Percentiles rank a stretch among this genome's conserved stretches.
Evolutionary conservation across 2,797 vertebrate species (phyloP).

Genomic region (Etheostoma perlongum): DNA sequence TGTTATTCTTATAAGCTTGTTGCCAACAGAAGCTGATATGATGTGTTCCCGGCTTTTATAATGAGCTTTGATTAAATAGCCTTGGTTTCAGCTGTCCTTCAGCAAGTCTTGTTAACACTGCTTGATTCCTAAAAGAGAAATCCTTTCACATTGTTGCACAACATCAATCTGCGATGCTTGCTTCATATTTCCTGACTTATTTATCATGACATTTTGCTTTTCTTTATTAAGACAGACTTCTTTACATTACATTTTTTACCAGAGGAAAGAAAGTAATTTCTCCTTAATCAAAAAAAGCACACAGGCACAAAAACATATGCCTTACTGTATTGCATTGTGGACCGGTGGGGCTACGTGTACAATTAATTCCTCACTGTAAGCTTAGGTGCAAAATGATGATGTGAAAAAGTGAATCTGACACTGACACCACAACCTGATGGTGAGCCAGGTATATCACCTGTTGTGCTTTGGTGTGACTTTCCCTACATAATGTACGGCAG

Average conservation of each 20-base stretch:
- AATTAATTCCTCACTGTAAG: neutral
- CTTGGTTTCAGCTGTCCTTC: slow-evolving; percentile 17
- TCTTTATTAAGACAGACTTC: neutral
- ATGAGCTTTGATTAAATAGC: slow-evolving; percentile 20
- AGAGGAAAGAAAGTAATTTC: slow-evolving; percentile 5
- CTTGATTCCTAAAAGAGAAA: slow-evolving; percentile 7
- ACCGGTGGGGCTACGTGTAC: too few relatives aligned
- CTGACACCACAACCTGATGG: slow-evolving; percentile 7
- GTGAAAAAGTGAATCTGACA: neutral
- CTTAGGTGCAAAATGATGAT: neutral
- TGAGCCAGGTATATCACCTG: neutral
- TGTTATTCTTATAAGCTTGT: neutral
- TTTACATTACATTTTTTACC: neutral
- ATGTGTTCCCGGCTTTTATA: slow-evolving; percentile 2
- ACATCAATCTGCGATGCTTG: neutral
- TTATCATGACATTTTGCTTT: neutral
- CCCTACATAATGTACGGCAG: neutral
- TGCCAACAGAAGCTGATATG: neutral
- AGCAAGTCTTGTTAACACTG: slow-evolving; percentile 14
- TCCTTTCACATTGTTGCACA: slow-evolving; percentile 3
- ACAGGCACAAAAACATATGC: neutral
- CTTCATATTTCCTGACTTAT: neutral
- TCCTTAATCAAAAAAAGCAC: neutral
- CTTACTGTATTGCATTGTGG: neutral
- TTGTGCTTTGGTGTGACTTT: neutral